A percentile compares a stretch with the other conserved stretches of the same genome.
These are phyloP conservation scores for Ectemnius continuus DNA, from an alignment of 2,888 invertebrate genomes.

Conservation along the genomic window DNA sequence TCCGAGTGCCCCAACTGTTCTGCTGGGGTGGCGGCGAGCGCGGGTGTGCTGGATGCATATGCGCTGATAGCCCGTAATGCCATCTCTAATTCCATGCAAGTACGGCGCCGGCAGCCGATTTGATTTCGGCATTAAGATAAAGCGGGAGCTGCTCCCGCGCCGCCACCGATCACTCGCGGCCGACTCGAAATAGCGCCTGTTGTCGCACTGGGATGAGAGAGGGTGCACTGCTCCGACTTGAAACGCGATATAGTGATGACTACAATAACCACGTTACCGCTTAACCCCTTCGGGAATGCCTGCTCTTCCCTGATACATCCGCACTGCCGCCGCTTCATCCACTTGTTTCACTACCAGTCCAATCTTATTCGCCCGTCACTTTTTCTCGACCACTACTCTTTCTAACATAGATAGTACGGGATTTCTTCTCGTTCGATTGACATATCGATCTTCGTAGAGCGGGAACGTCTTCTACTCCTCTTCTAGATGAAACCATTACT, in stretches of 20 bases:
- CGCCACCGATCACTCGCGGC: slow-evolving; percentile 42
- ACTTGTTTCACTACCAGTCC: background rate
- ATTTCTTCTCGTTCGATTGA: too few relatives aligned
- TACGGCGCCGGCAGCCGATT: slow-evolving; percentile 68
- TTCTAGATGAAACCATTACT: background rate
- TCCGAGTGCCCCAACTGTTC: too few relatives aligned
- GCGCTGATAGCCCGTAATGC: slow-evolving; percentile 77
- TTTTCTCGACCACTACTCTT: background rate
- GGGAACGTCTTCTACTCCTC: background rate
- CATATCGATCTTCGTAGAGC: too few relatives aligned
- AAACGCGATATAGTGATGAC: slow-evolving; percentile 57
- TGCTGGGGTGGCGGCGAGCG: slow-evolving; percentile 45
- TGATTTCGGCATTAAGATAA: slow-evolving; percentile 78
- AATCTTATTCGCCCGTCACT: background rate
- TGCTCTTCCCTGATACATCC: slow-evolving; percentile 30
- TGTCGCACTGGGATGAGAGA: slow-evolving; percentile 8
- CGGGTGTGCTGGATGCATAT: slow-evolving; percentile 70
- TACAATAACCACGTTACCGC: slow-evolving; percentile 48
- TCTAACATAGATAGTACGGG: too few relatives aligned
- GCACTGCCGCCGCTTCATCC: background rate
- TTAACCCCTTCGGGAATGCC: slow-evolving; percentile 53
- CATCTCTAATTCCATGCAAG: slow-evolving; percentile 77
- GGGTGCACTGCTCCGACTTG: slow-evolving; percentile 45
- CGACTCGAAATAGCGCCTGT: slow-evolving; percentile 45
- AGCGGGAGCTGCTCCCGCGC: slow-evolving; percentile 56